A percentile compares a stretch with the other conserved stretches of the same genome.
Conservation (phyloP, 2,113 vertebrate species). For the Gopherus evgoodei region DNA sequence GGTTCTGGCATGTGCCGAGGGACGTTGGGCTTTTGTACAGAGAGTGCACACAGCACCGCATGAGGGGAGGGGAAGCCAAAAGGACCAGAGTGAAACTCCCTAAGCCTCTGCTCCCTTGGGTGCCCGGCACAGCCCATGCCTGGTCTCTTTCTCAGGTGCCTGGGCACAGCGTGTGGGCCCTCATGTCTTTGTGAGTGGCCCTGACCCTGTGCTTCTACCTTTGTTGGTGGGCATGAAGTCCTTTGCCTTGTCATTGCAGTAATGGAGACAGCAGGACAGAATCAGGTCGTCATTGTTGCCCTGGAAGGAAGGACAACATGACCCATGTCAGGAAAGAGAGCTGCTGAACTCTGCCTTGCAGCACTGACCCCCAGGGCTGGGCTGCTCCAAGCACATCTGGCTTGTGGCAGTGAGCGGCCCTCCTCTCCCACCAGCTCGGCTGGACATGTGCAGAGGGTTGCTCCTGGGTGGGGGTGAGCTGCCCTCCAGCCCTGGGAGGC, state of each 20-base stretch:
- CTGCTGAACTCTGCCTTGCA: background rate
- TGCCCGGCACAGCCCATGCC: background rate
- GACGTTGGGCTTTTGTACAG: too few relatives aligned
- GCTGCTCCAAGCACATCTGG: background rate
- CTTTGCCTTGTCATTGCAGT: conserved; percentile 98
- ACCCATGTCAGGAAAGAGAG: background rate
- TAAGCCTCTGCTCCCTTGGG: background rate
- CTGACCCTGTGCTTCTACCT: conserved; percentile 77
- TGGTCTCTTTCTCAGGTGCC: background rate
- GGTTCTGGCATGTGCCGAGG: too few relatives aligned
- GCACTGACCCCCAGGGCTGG: too few relatives aligned
- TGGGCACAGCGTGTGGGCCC: background rate
- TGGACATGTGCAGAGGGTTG: background rate
- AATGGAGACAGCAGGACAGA: conserved; percentile 91
- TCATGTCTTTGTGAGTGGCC: too few relatives aligned
- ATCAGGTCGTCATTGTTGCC: conserved; percentile 96
- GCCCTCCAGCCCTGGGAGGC: background rate
- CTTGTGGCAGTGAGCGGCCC: fast-evolving
- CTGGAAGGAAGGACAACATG: conserved; percentile 74
- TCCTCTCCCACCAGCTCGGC: background rate
- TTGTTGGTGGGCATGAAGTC: conserved; percentile 92
- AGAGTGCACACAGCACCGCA: background rate
- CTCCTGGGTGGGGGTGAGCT: fast-evolving
- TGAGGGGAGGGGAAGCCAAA: background rate
- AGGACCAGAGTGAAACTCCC: conserved; percentile 5